A percentile compares a stretch with the other conserved stretches of the same genome.
Conservation (phyloP, 2,888 invertebrate genomes). For the Pachycephus smyrnensis region DNA sequence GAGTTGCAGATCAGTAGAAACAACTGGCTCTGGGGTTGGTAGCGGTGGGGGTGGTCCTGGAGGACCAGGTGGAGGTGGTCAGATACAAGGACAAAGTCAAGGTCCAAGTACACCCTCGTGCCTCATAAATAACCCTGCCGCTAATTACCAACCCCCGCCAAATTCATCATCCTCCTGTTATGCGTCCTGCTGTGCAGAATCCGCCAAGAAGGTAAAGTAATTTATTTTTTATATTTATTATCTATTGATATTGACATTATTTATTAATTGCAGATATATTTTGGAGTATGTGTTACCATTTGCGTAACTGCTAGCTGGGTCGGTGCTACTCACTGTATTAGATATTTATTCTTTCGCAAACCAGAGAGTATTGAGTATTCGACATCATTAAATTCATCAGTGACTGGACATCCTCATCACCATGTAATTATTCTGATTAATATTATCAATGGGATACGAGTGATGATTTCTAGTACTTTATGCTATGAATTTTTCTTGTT, state of each 20-base stretch:
- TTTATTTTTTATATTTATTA: background rate
- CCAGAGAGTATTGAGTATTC: slow-evolving; percentile 53
- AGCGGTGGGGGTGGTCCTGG: slow-evolving; percentile 28
- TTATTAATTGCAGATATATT: slow-evolving; percentile 79
- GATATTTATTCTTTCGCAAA: slow-evolving; percentile 80
- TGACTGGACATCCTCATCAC: slow-evolving; percentile 63
- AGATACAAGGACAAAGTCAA: slow-evolving; percentile 47
- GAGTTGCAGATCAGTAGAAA: slow-evolving; percentile 51
- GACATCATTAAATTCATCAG: slow-evolving; percentile 63
- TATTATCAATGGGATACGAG: background rate
- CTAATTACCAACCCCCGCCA: slow-evolving; percentile 46
- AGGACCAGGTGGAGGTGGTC: slow-evolving; percentile 32
- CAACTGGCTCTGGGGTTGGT: slow-evolving; percentile 38
- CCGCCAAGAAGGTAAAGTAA: slow-evolving; percentile 80
- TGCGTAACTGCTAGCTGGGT: slow-evolving; percentile 93
- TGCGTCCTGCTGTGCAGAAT: slow-evolving; percentile 83
- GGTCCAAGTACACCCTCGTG: slow-evolving; percentile 44
- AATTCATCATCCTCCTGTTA: slow-evolving; percentile 71
- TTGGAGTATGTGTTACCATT: slow-evolving; percentile 87
- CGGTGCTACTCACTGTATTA: slow-evolving; percentile 91
- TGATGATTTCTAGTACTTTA: background rate
- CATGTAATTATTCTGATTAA: slow-evolving; percentile 61
- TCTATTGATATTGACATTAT: slow-evolving; percentile 1
- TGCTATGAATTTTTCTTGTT: slow-evolving; percentile 59
- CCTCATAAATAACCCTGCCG: slow-evolving; percentile 43